Base-by-base conservation (phyloP, 2,888 invertebrate species). In the Apodemia duryi region DNA sequence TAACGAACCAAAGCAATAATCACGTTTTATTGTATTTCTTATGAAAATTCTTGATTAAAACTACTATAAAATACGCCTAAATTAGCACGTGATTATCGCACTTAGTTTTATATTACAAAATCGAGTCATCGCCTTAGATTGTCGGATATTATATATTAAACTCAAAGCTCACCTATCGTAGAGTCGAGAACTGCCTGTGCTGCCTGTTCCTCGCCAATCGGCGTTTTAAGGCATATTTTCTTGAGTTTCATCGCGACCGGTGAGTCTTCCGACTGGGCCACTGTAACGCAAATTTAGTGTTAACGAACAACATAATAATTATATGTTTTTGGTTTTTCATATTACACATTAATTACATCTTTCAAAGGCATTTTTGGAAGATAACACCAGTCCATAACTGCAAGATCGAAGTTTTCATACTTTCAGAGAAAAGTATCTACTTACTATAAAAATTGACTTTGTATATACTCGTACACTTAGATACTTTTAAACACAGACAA, bases 181-280 rank as follows among this genome's bases (percentile, higher is more conserved):
- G 94, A 93, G 87, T 94, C 94, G 88, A 94, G 91, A 78, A 94
- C 93, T 86, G 94, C 94, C 89, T 94, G 94, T 82, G 93, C 94
- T 76, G 94, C 94, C 85, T 94, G 94, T 84, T 94, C 94, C 85
- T 94, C 94, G 86, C 94, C 93, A 72, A 94, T 92, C 78, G 94
- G 94, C 89, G 94, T 94, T 86, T 94, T 93, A 86, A 94, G 93
- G 94, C 94, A 94, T 85, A 94, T 94, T 93, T 94, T 94, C 92
- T 94, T 94, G 88, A 94, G 91, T 92, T 94, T 94, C 90, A 93
- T 94, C 80, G 94, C 94, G 83, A 94, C 91, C 81, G 94, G 94
- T 81, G 94, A 94, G 84, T 93, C 93, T 88, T 94, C 94, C 76
- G 94, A 93, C 86, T 94, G 93, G 83, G 94, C 94, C 93, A 94